Evolutionary conservation across 2,888 invertebrate genomes (phyloP).

Genomic region (Clusia tigrina): DNA sequence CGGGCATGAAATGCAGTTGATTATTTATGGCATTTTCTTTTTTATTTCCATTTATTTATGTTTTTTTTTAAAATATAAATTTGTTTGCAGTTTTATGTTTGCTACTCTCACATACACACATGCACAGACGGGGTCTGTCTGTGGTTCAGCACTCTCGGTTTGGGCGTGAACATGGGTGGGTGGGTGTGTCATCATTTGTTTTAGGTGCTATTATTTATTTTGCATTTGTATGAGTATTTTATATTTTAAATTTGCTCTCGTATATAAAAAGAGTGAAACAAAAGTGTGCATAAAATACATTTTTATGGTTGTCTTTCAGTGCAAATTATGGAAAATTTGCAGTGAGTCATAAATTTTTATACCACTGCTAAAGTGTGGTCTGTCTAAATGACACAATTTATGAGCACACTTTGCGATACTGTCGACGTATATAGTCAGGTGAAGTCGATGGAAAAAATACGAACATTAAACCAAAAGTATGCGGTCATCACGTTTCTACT

Average conservation of each 20-base stretch:
- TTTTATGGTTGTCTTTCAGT: constrained; percentile 1
- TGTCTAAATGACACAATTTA: not conserved
- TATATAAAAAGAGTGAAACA: not conserved
- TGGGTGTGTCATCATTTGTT: not conserved
- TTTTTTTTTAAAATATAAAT: not conserved
- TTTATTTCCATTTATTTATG: not conserved
- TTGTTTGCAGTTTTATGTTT: not conserved
- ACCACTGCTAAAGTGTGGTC: too few species aligned
- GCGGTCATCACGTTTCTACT: too few species aligned
- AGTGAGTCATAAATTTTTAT: constrained; percentile 5
- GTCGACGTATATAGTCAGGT: too few species aligned
- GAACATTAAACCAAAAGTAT: too few species aligned
- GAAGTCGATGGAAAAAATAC: too few species aligned
- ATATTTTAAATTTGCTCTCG: not conserved
- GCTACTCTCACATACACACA: too few species aligned
- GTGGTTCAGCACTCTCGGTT: too few species aligned
- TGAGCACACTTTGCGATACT: not conserved
- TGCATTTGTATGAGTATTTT: not conserved
- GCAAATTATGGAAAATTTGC: constrained; percentile 8
- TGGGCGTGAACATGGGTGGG: too few species aligned
- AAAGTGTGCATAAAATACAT: not conserved
- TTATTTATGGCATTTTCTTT: not conserved
- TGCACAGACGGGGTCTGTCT: too few species aligned
- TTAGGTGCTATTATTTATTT: not conserved
- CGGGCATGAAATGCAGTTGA: not conserved